Base-by-base conservation (phyloP, 2,797 vertebrate species). In the Eremophila alpestris region DNA sequence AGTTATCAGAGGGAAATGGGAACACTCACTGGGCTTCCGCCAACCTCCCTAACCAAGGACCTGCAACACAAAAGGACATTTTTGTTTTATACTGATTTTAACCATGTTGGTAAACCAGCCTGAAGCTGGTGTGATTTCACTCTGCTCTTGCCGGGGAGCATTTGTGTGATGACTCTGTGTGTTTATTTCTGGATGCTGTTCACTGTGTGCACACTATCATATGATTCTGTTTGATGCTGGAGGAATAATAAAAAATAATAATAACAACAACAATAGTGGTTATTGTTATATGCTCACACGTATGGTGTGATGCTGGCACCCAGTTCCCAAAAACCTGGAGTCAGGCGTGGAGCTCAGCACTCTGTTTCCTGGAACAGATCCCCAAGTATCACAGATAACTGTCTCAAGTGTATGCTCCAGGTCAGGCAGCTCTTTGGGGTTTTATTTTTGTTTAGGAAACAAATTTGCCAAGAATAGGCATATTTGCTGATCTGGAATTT, bases 21-120 rank as follows among this genome's bases (percentile, higher is more conserved):
- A 68, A 20, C 13, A 11, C 10, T 75, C 46, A 27, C 3, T 3
- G 10, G 24, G 30, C 20, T 80, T 73, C 68, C 41, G 67, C 32
- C n/a, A 69, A 23, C 21, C 15, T 27, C 21, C 23, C 32, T 46
- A 49, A 48, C 0, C 52, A 70, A 48, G 30, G 9, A 74, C 26
- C 54, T 34, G 34, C 96, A 95, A 96, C 94, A 90, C 56, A 90
- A 97, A 96, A 97, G 96, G 94, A 95, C 94, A 45, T 93, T 97
- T 93, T 96, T 97, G 96, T 89, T 98, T 98, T 98, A 94, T 97
- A 96, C 87, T 84, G 87, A 97, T 98, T 76, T 89, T 74, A 98
- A 97, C 91, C 77, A 83, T 83, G 48, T 56, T 63, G 60, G 88
- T 95, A 91, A 90, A 56, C 93, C 68, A 89, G 69, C 27, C 30